These are phyloP conservation scores for Phrynosoma platyrhinos DNA, from an alignment of 2,113 vertebrate species.

Conservation along the genomic window DNA sequence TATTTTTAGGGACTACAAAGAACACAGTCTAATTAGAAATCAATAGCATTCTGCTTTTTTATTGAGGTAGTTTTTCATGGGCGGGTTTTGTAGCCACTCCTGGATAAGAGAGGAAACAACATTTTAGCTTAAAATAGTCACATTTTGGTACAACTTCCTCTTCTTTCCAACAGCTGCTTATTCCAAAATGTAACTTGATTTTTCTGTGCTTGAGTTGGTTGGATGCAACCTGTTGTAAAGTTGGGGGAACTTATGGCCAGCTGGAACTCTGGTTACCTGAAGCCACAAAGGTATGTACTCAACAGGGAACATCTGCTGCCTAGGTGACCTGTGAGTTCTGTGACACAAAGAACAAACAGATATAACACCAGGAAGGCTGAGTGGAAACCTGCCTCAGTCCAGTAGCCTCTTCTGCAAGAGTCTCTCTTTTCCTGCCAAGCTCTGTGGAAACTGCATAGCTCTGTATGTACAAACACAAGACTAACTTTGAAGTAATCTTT, in stretches of 20 bases:
- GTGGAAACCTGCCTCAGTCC: neutral
- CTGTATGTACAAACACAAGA: slow-evolving; percentile 37
- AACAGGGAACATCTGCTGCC: neutral
- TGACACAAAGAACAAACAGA: neutral
- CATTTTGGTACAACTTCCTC: neutral
- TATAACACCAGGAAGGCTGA: neutral
- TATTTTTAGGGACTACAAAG: slow-evolving; percentile 57
- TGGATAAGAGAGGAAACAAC: slow-evolving; percentile 14
- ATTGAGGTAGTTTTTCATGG: slow-evolving; percentile 54
- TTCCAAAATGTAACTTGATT: neutral
- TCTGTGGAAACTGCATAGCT: slow-evolving; percentile 1
- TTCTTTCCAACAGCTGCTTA: neutral
- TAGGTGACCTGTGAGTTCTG: neutral
- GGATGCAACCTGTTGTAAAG: neutral
- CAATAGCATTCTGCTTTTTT: slow-evolving; percentile 69
- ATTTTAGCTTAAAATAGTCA: neutral
- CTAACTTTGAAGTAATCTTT: slow-evolving; percentile 70
- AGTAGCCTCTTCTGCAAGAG: neutral
- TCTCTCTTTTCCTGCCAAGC: neutral
- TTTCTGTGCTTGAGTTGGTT: no score
- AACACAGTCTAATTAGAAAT: slow-evolving; percentile 72
- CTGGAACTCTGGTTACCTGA: neutral
- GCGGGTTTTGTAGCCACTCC: slow-evolving; percentile 37
- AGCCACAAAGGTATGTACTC: neutral
- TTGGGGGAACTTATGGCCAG: neutral